Percentiles rank a stretch among this genome's conserved stretches.
Evolutionary conservation across 2,888 invertebrate species (phyloP).

Genomic region (Nomada fabriciana): DNA sequence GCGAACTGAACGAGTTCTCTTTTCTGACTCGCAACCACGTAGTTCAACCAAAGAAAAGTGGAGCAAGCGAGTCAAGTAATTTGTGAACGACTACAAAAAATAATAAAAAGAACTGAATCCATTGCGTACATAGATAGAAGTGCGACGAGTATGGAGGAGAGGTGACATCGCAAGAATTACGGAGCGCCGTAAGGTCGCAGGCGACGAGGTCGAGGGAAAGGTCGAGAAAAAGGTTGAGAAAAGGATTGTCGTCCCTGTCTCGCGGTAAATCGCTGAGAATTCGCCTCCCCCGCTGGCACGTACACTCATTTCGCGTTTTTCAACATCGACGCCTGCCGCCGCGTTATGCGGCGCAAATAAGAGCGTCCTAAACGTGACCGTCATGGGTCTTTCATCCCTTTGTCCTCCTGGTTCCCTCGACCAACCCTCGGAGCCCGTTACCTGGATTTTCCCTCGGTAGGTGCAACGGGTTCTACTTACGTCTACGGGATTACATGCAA

Average conservation of each 20-base stretch:
- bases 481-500: constrained; percentile 13
- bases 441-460: background rate
- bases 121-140: too few species aligned
- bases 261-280: constrained; percentile 22
- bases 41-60: too few species aligned
- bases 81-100: background rate
- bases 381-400: background rate
- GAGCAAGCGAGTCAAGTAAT: too few species aligned
- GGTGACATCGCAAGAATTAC: background rate
- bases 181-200: background rate
- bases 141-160: too few species aligned
- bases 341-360: constrained; percentile 22
- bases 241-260: constrained; percentile 15
- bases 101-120: background rate
- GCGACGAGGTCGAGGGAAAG: background rate
- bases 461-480: constrained; percentile 35
- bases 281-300: constrained; percentile 25
- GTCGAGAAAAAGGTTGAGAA: background rate
- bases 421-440: background rate
- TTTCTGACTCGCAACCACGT: too few species aligned
- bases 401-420: background rate
- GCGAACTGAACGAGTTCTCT: background rate
- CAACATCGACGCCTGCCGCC: constrained; percentile 29
- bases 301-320: constrained; percentile 38
- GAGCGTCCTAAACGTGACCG: constrained; percentile 29